A percentile compares a stretch with the other conserved stretches of the same genome.
phyloP scores from a whole-genome alignment of 92 coral and sea anemone species.

The Epizoanthus fatuus region DNA sequence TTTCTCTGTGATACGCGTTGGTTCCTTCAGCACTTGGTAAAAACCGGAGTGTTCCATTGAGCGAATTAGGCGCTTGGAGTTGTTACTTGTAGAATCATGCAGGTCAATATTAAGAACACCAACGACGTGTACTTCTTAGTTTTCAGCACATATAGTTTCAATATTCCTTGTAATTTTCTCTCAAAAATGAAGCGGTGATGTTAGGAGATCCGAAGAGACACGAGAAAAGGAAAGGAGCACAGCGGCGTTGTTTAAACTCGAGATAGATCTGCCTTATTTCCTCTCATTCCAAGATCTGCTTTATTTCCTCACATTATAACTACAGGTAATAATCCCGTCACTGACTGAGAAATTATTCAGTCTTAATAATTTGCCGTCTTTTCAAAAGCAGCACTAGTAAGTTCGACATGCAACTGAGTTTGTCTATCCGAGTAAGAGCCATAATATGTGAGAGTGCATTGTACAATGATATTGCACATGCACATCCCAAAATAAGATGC shows the following conservation, averaged over 20 bases:
- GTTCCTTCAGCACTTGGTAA: background rate
- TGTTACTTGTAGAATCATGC: background rate
- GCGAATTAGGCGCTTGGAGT: background rate
- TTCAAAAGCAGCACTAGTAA: too few relatives aligned
- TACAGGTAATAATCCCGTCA: too few relatives aligned
- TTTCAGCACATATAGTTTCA: background rate
- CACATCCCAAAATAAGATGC: background rate
- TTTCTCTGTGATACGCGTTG: too few relatives aligned
- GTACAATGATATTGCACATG: background rate
- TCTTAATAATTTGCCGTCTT: too few relatives aligned
- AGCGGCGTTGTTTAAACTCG: background rate
- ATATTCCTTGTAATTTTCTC: too few relatives aligned
- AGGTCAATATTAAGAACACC: background rate
- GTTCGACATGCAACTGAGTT: too few relatives aligned
- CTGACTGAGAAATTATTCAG: too few relatives aligned
- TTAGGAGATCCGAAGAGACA: background rate
- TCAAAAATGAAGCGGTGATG: background rate
- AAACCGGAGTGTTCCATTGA: background rate
- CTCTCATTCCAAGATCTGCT: too few relatives aligned
- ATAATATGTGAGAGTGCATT: too few relatives aligned
- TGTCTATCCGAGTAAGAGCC: too few relatives aligned
- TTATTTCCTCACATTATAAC: too few relatives aligned
- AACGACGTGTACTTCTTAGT: background rate
- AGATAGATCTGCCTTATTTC: too few relatives aligned
- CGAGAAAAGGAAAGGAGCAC: background rate